Conservation (phyloP, 2,888 invertebrate species). For the Micoletzkya japonica region DNA sequence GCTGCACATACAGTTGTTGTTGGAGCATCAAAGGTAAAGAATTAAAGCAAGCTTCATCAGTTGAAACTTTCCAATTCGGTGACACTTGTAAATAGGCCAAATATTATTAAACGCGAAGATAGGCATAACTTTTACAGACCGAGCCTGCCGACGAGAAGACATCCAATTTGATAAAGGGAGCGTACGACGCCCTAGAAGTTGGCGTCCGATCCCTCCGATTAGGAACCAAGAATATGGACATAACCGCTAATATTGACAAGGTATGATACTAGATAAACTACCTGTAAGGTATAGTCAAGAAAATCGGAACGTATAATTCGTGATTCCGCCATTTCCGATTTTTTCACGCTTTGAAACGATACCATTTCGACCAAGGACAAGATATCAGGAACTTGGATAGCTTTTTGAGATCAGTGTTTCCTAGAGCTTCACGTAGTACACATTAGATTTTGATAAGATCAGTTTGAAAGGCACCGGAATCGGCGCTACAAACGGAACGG, state of each 20-base stretch:
- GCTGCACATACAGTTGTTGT: conserved; percentile 93
- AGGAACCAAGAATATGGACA: conserved; percentile 68
- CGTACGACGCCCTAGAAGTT: conserved; percentile 91
- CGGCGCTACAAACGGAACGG: too few relatives aligned
- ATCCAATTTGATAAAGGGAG: conserved; percentile 92
- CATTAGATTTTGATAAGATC: too few relatives aligned
- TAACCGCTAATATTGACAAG: conserved; percentile 55
- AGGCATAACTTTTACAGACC: conserved; percentile 33
- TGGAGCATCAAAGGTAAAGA: conserved; percentile 73
- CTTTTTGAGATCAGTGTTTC: too few relatives aligned
- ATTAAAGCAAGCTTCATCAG: neutral
- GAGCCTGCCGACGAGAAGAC: conserved; percentile 79
- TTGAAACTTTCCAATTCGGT: neutral
- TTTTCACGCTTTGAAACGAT: too few relatives aligned
- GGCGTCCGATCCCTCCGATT: conserved; percentile 88
- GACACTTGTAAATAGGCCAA: neutral
- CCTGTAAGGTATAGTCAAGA: too few relatives aligned
- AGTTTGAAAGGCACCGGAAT: too few relatives aligned
- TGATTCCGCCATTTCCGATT: too few relatives aligned
- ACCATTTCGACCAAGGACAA: too few relatives aligned
- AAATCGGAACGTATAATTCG: too few relatives aligned
- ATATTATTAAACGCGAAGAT: neutral
- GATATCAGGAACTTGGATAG: too few relatives aligned
- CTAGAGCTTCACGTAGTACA: too few relatives aligned
- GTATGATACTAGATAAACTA: conserved; percentile 26